Evolutionary conservation across 2,797 vertebrate species (phyloP), one percentile per base, ranked within the genome.

Genomic region (Ctenosaura bakeri): DNA sequence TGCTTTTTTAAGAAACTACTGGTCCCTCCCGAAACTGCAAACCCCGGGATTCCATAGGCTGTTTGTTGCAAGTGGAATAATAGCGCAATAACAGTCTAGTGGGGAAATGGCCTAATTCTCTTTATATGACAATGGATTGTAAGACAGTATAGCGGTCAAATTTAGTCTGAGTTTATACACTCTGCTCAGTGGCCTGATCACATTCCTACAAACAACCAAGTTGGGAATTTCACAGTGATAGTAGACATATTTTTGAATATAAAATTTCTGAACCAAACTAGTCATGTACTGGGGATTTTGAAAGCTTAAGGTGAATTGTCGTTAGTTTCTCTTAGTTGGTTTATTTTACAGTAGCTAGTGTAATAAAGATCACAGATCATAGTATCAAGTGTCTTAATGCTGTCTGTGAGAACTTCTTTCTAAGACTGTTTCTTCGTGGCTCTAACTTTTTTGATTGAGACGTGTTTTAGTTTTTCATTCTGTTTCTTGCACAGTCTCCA

Each of bases 401-500:
- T 54, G 9, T 71, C 32, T 35, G 4, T 64, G 38, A 32, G 14
- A 78, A 59, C 54, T 6, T 77, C 22, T 24, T 66, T 79, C 56
- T 42, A 66, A 54, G 42, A 74, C 24, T 35, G 29, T 50, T 35
- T 16, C 3, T 22, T 38, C 78, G 52, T 32, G 64, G 22, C 24
- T 8, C n/a, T 64, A n/a, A 29, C 52, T 2, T 24, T 4, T 76
- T 59, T 84, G 13, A 77, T 90, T 77, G n/a, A 88, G 22, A 18
- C 89, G 79, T 83, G 82, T 42, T 74, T 13, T 42, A 64, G 74
- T 90, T 87, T 1, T 7, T 9, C 2, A 85, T 92, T 88, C 77
- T 54, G 64, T 86, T 91, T 46, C 42, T 29, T 80, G 62, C 73
- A 0, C 46, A 83, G 12, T 29, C 59, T 81, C 54, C 62, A 71